phyloP scores from a whole-genome alignment of 1,140 invertebrate genomes.

The Drosophila triauraria region DNA sequence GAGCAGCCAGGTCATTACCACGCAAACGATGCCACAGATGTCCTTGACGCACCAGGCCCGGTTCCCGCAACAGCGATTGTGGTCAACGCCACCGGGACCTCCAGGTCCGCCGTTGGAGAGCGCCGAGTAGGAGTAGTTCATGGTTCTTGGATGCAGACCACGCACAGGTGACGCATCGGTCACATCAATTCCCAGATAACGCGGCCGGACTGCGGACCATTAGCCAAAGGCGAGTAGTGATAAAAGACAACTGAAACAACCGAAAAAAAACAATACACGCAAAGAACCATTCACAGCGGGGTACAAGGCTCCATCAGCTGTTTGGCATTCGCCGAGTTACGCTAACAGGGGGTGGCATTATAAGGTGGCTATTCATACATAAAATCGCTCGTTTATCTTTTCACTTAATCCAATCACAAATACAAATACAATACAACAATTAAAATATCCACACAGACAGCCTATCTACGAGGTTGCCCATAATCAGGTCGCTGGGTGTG shows the following conservation, averaged over 20 bases:
- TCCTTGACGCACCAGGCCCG: conserved; percentile 95
- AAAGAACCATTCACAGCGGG: conserved; percentile 21
- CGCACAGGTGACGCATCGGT: conserved; percentile 57
- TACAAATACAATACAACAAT: conserved; percentile 45
- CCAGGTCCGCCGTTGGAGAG: conserved; percentile 28
- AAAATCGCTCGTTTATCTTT: conserved; percentile 63
- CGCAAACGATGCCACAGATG: conserved; percentile 99
- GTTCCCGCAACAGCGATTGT: conserved; percentile 92
- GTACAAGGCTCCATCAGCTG: conserved; percentile 2
- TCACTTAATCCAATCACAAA: conserved; percentile 57
- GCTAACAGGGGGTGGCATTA: background rate
- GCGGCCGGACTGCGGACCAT: conserved; percentile 17
- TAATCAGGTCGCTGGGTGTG: conserved; percentile 28
- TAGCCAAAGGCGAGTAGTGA: conserved; percentile 29
- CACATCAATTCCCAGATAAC: conserved; percentile 50
- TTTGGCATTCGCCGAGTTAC: conserved; percentile 18
- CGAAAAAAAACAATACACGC: conserved; percentile 27
- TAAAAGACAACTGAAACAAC: conserved; percentile 33
- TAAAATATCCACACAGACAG: conserved; percentile 33
- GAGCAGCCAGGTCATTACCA: conserved; percentile 97
- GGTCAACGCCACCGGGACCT: conserved; percentile 85
- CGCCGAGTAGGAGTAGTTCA: conserved; percentile 65
- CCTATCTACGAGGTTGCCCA: conserved; percentile 28
- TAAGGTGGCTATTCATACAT: conserved; percentile 17
- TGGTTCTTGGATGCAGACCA: conserved; percentile 17